Conservation (phyloP, 2,797 vertebrate genomes). For the Peromyscus eremicus region DNA sequence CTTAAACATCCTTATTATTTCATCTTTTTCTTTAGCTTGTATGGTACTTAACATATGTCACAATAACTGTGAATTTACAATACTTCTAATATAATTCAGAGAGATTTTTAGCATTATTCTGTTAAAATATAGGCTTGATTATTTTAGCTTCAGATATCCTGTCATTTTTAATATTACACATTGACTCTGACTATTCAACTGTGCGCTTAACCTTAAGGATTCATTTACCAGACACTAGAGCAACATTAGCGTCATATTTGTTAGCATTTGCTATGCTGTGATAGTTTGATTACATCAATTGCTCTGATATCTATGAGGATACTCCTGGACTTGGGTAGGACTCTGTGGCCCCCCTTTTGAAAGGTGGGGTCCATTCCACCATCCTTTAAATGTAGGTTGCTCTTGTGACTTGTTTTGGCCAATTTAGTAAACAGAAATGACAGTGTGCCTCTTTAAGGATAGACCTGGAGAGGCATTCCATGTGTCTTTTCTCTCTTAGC, state of each 20-base stretch:
- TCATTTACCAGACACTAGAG: neutral
- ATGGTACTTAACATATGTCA: neutral
- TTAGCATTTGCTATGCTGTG: neutral
- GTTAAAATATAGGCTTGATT: neutral
- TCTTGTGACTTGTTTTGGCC: slow-evolving; percentile 14
- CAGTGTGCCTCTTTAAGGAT: neutral
- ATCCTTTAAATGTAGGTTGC: neutral
- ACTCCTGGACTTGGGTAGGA: neutral
- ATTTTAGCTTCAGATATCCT: neutral
- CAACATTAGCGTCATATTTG: neutral
- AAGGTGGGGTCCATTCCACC: neutral
- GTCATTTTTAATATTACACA: slow-evolving; percentile 4
- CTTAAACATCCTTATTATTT: neutral
- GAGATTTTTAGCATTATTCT: neutral
- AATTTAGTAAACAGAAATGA: neutral
- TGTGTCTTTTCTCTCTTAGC: neutral
- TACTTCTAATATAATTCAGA: slow-evolving; percentile 6
- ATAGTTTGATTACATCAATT: neutral
- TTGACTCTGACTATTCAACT: slow-evolving; percentile 7
- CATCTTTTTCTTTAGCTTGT: slow-evolving; percentile 12
- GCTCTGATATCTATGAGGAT: neutral
- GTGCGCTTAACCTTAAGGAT: neutral
- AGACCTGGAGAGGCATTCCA: neutral
- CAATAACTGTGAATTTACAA: slow-evolving; percentile 40
- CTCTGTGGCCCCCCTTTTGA: neutral